Base-by-base conservation (phyloP, 2,113 vertebrate genomes). In the Ophthalmotilapia sp. region DNA sequence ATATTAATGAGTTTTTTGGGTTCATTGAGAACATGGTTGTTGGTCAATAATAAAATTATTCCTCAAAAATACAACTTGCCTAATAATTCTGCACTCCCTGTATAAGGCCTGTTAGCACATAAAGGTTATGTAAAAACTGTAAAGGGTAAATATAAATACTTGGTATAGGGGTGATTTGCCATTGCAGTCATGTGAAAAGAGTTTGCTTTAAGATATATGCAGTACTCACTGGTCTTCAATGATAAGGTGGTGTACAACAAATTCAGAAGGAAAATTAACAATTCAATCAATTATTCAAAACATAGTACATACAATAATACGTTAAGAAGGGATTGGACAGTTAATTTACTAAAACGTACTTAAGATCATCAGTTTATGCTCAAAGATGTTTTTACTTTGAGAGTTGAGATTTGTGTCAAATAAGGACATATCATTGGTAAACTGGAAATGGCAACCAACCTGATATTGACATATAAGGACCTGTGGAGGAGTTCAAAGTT, bases 391-490 rank as follows among this genome's bases (percentile, higher is more conserved):
- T 70, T 68, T 68, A 68, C n/a, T 42, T 70, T 42, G 65, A 73
- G 65, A 73, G 65, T 38, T 73, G 0, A 14, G 23, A 29, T 58
- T 58, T 58, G 13, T 26, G 54, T 55, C 21, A 26, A 58, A 58
- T 15, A 58, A 15, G 38, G 8, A 23, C 33, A 73, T 73, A 26
- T 10, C 21, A 73, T 0, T 3, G 65, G 36, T 70, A 70, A 70
- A 42, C n/a, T 0, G 3, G 3, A 42, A 15, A 45, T 40, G 0
- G 65, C 38, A 45, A 15, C 0, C 5, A 73, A 68, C 6, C 19
- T 3, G 62, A 40, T 68, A 40, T 40, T 40, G 11, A 68, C 11
- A n/a, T 65, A 40, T 21, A 38, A 68, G 0, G 38, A 23, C 65
- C 13, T 45, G 38, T 45, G 13, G 1, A 73, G 21, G 38, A 73